A percentile compares a stretch with the other conserved stretches of the same genome.
Conservation (phyloP, 2,888 invertebrate species). For the Phaonia tiefii region DNA sequence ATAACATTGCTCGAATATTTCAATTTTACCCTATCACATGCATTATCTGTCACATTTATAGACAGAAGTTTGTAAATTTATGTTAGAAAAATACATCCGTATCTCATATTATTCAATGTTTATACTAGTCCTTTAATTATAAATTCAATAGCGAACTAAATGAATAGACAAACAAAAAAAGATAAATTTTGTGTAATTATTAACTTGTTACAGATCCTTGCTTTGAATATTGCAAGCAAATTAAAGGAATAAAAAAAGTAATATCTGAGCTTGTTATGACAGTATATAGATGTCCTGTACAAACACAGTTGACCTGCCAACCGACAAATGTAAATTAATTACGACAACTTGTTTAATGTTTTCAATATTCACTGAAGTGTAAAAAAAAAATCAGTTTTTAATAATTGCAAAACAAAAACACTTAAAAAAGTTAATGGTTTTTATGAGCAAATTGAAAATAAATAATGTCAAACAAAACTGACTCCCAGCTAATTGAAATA, state of each 20-base stretch:
- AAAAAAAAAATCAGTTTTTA: too few species aligned
- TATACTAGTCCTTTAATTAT: too few species aligned
- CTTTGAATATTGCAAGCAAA: too few species aligned
- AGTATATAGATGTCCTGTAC: background rate
- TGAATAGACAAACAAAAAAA: background rate
- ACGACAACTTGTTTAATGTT: constrained; percentile 2
- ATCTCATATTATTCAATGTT: too few species aligned
- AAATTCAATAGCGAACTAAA: constrained; percentile 5
- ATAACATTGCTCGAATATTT: too few species aligned
- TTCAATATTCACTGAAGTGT: constrained; percentile 10
- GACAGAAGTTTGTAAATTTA: too few species aligned
- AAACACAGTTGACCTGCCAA: constrained; percentile 1
- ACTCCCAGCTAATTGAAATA: background rate
- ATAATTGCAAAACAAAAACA: background rate
- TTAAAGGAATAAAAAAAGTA: too few species aligned
- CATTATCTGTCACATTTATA: too few species aligned
- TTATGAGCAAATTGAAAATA: constrained; percentile 21
- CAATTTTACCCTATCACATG: too few species aligned
- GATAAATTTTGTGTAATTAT: background rate
- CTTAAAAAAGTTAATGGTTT: constrained; percentile 11
- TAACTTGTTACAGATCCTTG: constrained; percentile 28
- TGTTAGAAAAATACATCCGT: too few species aligned
- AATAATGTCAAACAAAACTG: constrained; percentile 21
- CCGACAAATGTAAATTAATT: constrained; percentile 21
- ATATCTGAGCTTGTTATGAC: background rate